Evolutionary conservation across 2,797 vertebrate species (phyloP).

Genomic region (Muscicapa striata): DNA sequence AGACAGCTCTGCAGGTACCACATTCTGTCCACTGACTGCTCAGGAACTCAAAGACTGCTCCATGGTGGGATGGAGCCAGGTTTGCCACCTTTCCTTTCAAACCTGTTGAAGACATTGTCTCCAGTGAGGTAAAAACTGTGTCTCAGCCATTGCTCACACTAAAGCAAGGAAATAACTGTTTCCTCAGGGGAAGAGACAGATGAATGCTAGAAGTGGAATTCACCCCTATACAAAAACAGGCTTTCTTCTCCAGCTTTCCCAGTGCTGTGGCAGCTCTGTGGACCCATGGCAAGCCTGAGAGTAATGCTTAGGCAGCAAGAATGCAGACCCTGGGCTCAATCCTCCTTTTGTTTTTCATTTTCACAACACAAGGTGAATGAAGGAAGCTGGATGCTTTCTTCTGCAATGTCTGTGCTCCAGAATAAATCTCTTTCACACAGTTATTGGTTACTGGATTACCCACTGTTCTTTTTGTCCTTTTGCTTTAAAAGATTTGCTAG

Average conservation of each 20-base stretch:
- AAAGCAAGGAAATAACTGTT: background rate
- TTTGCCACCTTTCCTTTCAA: background rate
- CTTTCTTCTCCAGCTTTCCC: background rate
- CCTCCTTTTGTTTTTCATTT: background rate
- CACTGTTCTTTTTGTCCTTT: background rate
- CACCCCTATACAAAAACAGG: background rate
- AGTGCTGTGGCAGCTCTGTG: background rate
- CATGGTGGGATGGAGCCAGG: background rate
- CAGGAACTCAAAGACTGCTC: background rate
- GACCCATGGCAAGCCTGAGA: background rate
- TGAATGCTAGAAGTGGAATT: background rate
- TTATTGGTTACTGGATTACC: constrained; percentile 25
- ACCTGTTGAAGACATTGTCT: background rate
- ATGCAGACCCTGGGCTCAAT: background rate
- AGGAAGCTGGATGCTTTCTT: background rate
- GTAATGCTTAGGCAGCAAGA: background rate
- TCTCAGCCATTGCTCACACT: background rate
- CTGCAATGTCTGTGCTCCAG: background rate
- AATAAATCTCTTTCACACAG: background rate
- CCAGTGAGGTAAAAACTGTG: background rate
- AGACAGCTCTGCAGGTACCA: background rate
- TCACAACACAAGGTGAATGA: background rate
- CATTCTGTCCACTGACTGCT: background rate
- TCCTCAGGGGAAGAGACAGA: background rate
- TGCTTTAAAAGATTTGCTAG: background rate